Evolutionary conservation across 2,797 vertebrate genomes (phyloP).

Genomic region (Pampus argenteus): DNA sequence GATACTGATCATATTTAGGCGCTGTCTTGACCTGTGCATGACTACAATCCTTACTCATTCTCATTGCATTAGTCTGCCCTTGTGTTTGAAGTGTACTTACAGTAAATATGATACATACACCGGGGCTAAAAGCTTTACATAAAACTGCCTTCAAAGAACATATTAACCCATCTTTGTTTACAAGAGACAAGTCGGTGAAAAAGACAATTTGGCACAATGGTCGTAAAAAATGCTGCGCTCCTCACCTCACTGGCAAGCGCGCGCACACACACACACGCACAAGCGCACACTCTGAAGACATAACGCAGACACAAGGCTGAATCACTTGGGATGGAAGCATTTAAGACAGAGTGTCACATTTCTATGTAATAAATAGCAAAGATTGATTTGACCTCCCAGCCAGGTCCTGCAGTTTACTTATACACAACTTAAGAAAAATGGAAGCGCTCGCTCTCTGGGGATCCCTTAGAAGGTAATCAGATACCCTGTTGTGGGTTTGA

Average conservation of each 20-base stretch:
- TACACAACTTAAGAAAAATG: conserved; percentile 92
- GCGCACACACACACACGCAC: conserved; percentile 41
- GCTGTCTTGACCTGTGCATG: conserved; percentile 77
- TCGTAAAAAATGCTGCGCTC: conserved; percentile 84
- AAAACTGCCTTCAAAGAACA: conserved; percentile 89
- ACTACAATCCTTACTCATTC: conserved; percentile 79
- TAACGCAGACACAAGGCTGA: conserved; percentile 88
- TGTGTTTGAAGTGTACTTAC: conserved; percentile 89
- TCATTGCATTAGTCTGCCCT: conserved; percentile 75
- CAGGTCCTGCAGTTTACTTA: conserved; percentile 92
- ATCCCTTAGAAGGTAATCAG: conserved; percentile 92
- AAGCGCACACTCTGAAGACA: conserved; percentile 68
- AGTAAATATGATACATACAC: conserved; percentile 92
- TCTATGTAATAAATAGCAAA: conserved; percentile 98
- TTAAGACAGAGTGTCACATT: conserved; percentile 97
- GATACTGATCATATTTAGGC: conserved; percentile 81
- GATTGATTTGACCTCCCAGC: conserved; percentile 97
- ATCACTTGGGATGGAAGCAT: conserved; percentile 92
- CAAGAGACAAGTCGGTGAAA: conserved; percentile 85
- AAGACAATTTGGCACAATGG: conserved; percentile 87
- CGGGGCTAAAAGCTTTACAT: conserved; percentile 90
- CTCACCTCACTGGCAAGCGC: conserved; percentile 69
- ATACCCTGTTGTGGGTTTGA: conserved; percentile 90
- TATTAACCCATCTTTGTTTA: conserved; percentile 91
- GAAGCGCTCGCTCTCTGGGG: conserved; percentile 88